Percentiles rank a stretch among this genome's conserved stretches.
Conservation (phyloP, 1,140 invertebrate species). For the Calephelis virginiensis region DNA sequence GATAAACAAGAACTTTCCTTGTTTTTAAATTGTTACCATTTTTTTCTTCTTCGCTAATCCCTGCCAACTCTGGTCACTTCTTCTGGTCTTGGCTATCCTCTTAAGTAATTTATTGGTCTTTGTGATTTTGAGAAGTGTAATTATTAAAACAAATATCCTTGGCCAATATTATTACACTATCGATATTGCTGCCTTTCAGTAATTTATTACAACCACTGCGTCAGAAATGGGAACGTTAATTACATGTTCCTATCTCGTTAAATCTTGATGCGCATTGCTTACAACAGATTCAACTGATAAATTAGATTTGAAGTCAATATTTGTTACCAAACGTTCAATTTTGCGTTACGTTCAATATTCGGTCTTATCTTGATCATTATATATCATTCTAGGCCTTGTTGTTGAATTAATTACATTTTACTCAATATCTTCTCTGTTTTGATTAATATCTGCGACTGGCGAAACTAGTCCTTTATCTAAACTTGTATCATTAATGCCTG, state of each 20-base stretch:
- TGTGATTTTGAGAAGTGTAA: background rate
- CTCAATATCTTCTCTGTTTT: conserved; percentile 2
- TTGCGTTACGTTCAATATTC: conserved; percentile 6
- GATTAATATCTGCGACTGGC: background rate
- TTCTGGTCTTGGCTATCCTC: too few relatives aligned
- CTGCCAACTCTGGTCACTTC: too few relatives aligned
- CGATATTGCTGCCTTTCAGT: conserved; percentile 4
- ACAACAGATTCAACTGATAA: conserved; percentile 10
- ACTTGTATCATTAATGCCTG: conserved; percentile 19
- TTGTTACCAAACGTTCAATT: conserved; percentile 13
- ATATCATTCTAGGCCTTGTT: conserved; percentile 1
- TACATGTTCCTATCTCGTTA: conserved; percentile 13
- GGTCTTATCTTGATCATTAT: conserved; percentile 12
- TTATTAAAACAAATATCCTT: background rate
- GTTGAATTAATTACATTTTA: conserved; percentile 14
- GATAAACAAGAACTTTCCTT: too few relatives aligned
- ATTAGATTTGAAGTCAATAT: conserved; percentile 13
- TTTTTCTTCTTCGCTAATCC: too few relatives aligned
- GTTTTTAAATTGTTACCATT: too few relatives aligned
- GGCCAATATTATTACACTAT: background rate
- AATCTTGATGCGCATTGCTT: conserved; percentile 13
- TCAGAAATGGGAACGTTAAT: conserved; percentile 13
- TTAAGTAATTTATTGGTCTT: too few relatives aligned
- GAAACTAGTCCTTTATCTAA: conserved; percentile 16
- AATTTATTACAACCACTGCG: conserved; percentile 6